Conservation (phyloP, 1,140 invertebrate genomes). For the Scaptomyza montana region DNA sequence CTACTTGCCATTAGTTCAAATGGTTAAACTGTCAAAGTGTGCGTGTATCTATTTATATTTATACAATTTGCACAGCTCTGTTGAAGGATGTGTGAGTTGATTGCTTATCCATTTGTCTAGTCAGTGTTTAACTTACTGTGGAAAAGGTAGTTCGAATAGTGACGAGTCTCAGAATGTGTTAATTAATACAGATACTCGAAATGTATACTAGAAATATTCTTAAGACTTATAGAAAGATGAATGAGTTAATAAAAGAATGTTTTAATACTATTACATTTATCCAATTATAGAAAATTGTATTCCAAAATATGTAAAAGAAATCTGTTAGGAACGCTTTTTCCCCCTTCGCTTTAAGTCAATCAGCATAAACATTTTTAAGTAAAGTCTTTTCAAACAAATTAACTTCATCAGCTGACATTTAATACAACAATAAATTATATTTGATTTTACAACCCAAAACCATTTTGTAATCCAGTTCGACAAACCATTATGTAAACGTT, state of each 20-base stretch:
- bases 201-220: no score
- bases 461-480: constrained; percentile 4
- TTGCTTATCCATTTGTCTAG: constrained; percentile 10
- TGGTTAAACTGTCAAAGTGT: constrained; percentile 29
- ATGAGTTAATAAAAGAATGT: no score
- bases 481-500: constrained; percentile 13
- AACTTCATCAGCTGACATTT: neutral
- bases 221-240: no score
- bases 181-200: neutral
- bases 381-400: no score
- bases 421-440: neutral
- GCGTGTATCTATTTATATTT: constrained; percentile 10
- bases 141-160: neutral
- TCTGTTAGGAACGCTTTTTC: no score
- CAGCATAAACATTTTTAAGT: no score
- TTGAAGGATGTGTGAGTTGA: constrained; percentile 12
- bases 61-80: constrained; percentile 15
- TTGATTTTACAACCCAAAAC: neutral
- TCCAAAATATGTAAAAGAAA: no score
- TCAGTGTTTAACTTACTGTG: neutral
- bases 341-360: no score
- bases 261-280: no score
- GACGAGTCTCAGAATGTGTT: neutral
- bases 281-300: no score
- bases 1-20: constrained; percentile 30